Conservation (phyloP, 1,140 invertebrate species). For the Acromyrmex heyeri region DNA sequence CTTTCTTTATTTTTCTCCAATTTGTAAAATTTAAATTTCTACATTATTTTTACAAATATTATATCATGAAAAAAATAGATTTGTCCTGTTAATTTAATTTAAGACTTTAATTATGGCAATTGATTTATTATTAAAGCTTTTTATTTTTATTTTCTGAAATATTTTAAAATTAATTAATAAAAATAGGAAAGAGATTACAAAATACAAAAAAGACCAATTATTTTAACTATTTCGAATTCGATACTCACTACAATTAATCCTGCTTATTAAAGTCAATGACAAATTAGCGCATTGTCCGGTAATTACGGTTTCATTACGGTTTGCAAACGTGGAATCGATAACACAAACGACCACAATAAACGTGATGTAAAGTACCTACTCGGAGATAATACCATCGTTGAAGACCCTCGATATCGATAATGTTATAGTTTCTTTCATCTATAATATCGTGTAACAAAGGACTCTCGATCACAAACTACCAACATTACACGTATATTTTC, state of each 20-base stretch:
- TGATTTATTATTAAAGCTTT: neutral
- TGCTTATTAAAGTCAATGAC: slow-evolving; percentile 37
- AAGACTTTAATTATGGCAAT: neutral
- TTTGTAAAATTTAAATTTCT: slow-evolving; percentile 17
- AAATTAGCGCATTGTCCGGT: slow-evolving; percentile 24
- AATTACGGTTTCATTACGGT: slow-evolving; percentile 61
- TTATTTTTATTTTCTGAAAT: neutral
- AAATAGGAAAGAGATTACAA: too few species aligned
- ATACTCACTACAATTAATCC: neutral
- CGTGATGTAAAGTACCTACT: slow-evolving; percentile 23
- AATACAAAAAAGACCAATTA: neutral
- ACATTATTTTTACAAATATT: neutral
- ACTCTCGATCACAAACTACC: slow-evolving; percentile 2
- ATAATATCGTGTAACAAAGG: slow-evolving; percentile 35
- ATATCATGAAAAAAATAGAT: neutral
- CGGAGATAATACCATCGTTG: slow-evolving; percentile 23
- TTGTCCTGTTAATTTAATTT: neutral
- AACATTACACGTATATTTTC: slow-evolving; percentile 14
- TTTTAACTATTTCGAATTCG: neutral
- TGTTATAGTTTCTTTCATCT: slow-evolving; percentile 47
- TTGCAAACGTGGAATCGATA: slow-evolving; percentile 52
- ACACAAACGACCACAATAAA: neutral
- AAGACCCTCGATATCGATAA: slow-evolving; percentile 32
- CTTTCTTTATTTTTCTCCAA: too few species aligned
- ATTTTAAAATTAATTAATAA: neutral